These are phyloP conservation scores for Oreochromis mossambicus DNA, from an alignment of 2,797 vertebrate species.

Conservation along the genomic window DNA sequence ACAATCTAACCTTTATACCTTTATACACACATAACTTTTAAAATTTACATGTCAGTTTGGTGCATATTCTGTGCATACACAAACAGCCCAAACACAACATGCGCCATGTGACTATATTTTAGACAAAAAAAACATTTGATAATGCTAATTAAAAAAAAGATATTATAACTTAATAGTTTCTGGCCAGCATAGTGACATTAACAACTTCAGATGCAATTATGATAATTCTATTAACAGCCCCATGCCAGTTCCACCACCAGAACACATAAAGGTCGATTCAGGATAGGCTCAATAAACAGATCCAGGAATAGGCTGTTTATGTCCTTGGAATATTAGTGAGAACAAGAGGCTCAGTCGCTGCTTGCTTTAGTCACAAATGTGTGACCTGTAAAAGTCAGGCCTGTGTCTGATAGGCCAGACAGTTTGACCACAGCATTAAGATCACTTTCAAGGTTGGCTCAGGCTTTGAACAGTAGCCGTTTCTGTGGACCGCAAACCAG, in stretches of 20 bases:
- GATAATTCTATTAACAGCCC: slow-evolving; percentile 63
- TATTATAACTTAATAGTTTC: slow-evolving; percentile 20
- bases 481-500: slow-evolving; percentile 8
- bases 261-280: slow-evolving; percentile 59
- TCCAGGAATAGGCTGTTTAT: slow-evolving; percentile 75
- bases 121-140: neutral
- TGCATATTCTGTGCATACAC: neutral
- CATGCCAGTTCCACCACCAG: slow-evolving; percentile 9
- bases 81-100: neutral
- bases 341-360: slow-evolving; percentile 25
- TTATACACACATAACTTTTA: neutral
- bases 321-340: slow-evolving; percentile 52
- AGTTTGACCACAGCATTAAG: slow-evolving; percentile 15
- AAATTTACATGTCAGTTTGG: neutral
- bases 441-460: slow-evolving; percentile 32
- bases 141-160: neutral
- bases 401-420: slow-evolving; percentile 24
- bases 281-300: slow-evolving; percentile 63
- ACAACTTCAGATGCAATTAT: slow-evolving; percentile 39
- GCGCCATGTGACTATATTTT: neutral
- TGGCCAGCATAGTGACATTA: slow-evolving; percentile 26
- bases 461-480: slow-evolving; percentile 31
- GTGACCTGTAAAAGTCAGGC: slow-evolving; percentile 29
- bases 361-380: neutral
- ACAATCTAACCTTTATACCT: no score